These are phyloP conservation scores for Neotoxoptera formosana DNA, from an alignment of 1,140 invertebrate genomes.

Conservation along the genomic window DNA sequence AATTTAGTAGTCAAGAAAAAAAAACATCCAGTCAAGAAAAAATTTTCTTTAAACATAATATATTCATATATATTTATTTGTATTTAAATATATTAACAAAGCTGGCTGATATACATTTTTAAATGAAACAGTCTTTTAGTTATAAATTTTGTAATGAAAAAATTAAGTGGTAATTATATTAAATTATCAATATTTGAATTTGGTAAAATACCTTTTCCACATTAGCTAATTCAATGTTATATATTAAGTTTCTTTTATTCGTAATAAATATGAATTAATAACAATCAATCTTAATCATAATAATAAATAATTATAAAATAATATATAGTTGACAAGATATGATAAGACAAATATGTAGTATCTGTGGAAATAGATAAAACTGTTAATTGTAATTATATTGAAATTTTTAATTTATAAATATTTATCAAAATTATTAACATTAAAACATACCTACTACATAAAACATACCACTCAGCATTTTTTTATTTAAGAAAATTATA, in stretches of 20 bases:
- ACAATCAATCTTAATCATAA: not conserved
- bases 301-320: no score
- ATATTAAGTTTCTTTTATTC: not conserved
- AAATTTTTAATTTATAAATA: no score
- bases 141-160: not conserved
- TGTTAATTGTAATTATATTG: no score
- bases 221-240: not conserved
- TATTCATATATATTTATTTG: not conserved
- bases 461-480: no score
- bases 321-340: no score
- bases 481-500: no score
- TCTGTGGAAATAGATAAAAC: no score
- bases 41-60: not conserved
- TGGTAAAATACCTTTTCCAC: not conserved
- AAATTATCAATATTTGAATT: not conserved
- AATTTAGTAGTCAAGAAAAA: not conserved
- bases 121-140: not conserved
- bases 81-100: not conserved
- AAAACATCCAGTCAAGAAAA: not conserved
- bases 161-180: not conserved
- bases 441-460: no score
- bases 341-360: no score
- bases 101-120: not conserved
- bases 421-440: no score
- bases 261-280: not conserved